phyloP scores from a whole-genome alignment of 1,140 invertebrate genomes.

The Drosophila suzukii region DNA sequence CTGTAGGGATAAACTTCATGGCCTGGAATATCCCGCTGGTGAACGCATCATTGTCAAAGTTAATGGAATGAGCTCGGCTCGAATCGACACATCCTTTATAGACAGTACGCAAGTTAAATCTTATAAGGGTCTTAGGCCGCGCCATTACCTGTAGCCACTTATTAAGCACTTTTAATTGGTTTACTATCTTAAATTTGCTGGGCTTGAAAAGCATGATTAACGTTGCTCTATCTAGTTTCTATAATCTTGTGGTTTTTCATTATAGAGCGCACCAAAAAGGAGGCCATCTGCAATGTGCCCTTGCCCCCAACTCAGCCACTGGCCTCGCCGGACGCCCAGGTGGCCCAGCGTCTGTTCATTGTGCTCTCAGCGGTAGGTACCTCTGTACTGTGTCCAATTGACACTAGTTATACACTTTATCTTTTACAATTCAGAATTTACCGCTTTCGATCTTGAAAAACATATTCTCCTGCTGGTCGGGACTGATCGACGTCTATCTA shows the following conservation, averaged over 20 bases:
- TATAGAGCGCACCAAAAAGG: slow-evolving; percentile 77
- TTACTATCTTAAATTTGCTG: not conserved
- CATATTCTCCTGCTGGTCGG: slow-evolving; percentile 96
- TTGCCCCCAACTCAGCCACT: slow-evolving; percentile 90
- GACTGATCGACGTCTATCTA: slow-evolving; percentile 95
- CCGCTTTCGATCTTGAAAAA: slow-evolving; percentile 93
- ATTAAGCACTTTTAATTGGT: not conserved
- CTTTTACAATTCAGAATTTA: slow-evolving; percentile 90
- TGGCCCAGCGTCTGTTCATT: slow-evolving; percentile 82
- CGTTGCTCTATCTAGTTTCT: not conserved
- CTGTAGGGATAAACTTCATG: slow-evolving; percentile 91
- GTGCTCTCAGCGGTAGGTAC: slow-evolving; percentile 75
- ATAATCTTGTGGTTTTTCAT: slow-evolving; percentile 1
- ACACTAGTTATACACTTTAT: slow-evolving; percentile 84
- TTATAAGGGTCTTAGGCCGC: slow-evolving; percentile 1
- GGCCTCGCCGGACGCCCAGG: slow-evolving; percentile 88
- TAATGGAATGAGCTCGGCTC: slow-evolving; percentile 82
- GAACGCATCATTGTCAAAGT: slow-evolving; percentile 91
- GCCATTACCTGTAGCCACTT: slow-evolving; percentile 3
- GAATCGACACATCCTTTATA: slow-evolving; percentile 82
- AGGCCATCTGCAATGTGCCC: slow-evolving; percentile 87
- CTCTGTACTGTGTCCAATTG: not conserved
- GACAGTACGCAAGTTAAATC: slow-evolving; percentile 57
- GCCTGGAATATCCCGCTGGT: slow-evolving; percentile 94
- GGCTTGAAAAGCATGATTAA: not conserved